A percentile compares a stretch with the other conserved stretches of the same genome.
Evolutionary conservation across 2,797 vertebrate species (phyloP).

Genomic region (Epinephelus awoara): DNA sequence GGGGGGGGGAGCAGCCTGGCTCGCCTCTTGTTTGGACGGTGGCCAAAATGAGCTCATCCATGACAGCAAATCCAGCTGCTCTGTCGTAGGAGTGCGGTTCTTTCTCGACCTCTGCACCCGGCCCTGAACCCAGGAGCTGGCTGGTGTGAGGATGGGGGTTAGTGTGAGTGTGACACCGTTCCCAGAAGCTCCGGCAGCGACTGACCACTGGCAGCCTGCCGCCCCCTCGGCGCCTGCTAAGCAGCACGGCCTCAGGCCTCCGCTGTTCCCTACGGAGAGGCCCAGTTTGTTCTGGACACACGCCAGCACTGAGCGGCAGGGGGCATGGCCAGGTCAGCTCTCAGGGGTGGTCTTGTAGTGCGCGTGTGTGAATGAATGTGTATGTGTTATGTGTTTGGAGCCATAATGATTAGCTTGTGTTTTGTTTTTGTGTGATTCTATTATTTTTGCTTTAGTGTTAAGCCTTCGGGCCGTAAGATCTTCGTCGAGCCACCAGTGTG

Average conservation of each 20-base stretch:
- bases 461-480: slow-evolving; percentile 59
- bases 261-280: slow-evolving; percentile 73
- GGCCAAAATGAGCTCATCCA: slow-evolving; percentile 84
- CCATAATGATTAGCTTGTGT: slow-evolving; percentile 75
- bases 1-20: slow-evolving; percentile 35
- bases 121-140: slow-evolving; percentile 51
- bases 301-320: slow-evolving; percentile 75
- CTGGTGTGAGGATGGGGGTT: slow-evolving; percentile 39
- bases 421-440: slow-evolving; percentile 78
- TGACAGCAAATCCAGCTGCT: slow-evolving; percentile 70
- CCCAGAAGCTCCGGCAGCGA: slow-evolving; percentile 65
- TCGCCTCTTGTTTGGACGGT: slow-evolving; percentile 60
- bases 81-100: slow-evolving; percentile 49
- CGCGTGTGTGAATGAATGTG: slow-evolving; percentile 64
- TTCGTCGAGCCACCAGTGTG: slow-evolving; percentile 49
- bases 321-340: slow-evolving; percentile 79
- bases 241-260: slow-evolving; percentile 72
- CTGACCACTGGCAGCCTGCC: slow-evolving; percentile 80
- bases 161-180: slow-evolving; percentile 59
- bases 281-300: slow-evolving; percentile 82
- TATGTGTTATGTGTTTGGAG: slow-evolving; percentile 72
- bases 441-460: slow-evolving; percentile 67
- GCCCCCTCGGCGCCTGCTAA: slow-evolving; percentile 80
- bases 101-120: slow-evolving; percentile 61
- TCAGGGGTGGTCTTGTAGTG: slow-evolving; percentile 81